phyloP scores from a whole-genome alignment of 2,113 vertebrate genomes.

The Colaptes auratus region DNA sequence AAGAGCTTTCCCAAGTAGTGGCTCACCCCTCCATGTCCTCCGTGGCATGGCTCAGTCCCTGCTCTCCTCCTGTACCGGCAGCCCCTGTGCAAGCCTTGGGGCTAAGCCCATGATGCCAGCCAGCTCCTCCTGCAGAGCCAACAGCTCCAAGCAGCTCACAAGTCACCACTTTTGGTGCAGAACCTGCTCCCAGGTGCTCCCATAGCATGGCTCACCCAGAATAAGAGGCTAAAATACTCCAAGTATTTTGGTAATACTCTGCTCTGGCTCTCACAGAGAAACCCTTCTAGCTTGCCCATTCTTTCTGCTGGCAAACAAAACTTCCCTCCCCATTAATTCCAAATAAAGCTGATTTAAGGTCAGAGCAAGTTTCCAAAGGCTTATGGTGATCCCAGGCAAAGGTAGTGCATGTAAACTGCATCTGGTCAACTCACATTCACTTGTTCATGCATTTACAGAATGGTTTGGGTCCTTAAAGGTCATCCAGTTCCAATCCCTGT shows the following conservation, averaged over 20 bases:
- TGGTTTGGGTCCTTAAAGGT: too few species aligned
- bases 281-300: not conserved
- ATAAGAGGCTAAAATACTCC: too few species aligned
- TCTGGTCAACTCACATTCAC: not conserved
- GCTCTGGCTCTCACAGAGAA: not conserved
- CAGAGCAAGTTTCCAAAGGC: not conserved
- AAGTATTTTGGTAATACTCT: not conserved
- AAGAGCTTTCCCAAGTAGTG: not conserved
- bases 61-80: not conserved
- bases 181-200: not conserved
- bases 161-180: not conserved
- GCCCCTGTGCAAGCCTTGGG: not conserved
- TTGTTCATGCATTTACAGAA: too few species aligned
- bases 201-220: accelerated
- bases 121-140: not conserved
- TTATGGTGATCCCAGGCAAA: not conserved
- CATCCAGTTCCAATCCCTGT: too few species aligned
- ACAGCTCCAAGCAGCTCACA: accelerated
- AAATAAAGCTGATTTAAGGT: not conserved
- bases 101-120: accelerated
- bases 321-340: not conserved
- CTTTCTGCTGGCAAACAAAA: not conserved
- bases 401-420: accelerated
- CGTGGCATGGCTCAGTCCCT: not conserved
- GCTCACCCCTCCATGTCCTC: not conserved